Evolutionary conservation across 2,888 invertebrate species (phyloP).

Genomic region (Heliconius ismenius): DNA sequence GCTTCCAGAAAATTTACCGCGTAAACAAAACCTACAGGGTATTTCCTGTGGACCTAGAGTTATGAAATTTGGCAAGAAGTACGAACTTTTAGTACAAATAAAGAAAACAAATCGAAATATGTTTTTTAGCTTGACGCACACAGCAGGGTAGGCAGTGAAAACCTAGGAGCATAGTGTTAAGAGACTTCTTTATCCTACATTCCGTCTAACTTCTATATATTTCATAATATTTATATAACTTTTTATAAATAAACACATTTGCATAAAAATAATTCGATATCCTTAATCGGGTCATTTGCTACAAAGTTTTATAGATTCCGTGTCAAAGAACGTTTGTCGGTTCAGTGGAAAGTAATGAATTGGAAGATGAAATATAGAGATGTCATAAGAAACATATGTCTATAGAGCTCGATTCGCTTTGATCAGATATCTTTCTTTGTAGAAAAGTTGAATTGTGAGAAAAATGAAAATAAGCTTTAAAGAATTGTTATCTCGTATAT

Average conservation of each 20-base stretch:
- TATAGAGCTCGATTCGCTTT: slow-evolving; percentile 9
- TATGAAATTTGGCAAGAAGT: too few species aligned
- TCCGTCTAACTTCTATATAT: too few species aligned
- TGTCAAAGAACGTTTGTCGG: slow-evolving; percentile 20
- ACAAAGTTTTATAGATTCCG: slow-evolving; percentile 18
- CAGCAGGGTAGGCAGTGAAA: too few species aligned
- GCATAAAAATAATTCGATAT: background rate
- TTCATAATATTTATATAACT: too few species aligned
- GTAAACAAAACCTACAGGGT: too few species aligned
- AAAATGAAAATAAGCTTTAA: slow-evolving; percentile 4
- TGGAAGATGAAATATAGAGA: slow-evolving; percentile 26
- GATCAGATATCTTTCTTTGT: background rate
- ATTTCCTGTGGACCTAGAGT: too few species aligned
- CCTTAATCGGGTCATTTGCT: slow-evolving; percentile 3
- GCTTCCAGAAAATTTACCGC: too few species aligned
- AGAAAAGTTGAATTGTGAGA: background rate
- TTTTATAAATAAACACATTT: background rate
- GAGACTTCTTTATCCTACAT: too few species aligned
- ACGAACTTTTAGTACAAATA: too few species aligned
- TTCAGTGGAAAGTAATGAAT: slow-evolving; percentile 26
- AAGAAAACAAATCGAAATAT: too few species aligned
- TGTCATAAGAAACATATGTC: slow-evolving; percentile 23
- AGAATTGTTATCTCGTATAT: background rate
- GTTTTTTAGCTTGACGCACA: too few species aligned
- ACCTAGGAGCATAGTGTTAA: too few species aligned